Base-by-base conservation (phyloP, 2,797 vertebrate genomes). In the Clamator glandarius region DNA sequence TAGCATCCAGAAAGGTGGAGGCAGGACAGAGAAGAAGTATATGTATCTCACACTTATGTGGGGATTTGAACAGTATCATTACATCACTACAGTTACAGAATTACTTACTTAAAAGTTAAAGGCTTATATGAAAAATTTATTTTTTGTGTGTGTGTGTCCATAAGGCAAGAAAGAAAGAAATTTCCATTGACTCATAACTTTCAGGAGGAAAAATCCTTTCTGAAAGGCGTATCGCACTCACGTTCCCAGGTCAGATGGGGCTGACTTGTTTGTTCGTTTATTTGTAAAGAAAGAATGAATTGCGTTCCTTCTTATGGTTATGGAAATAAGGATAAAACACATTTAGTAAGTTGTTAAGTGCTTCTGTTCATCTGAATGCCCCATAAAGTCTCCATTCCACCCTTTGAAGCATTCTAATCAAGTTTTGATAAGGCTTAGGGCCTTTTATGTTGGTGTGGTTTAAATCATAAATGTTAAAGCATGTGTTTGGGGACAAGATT, bases 331-430 rank as follows among this genome's bases (percentile, higher is more conserved):
- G 16, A 18, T 18, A 46, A 69, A 78, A 46, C 15, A 2, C 4
- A 0, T 74, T 72, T 15, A 50, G 17, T 75, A 33, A n/a, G 19
- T 23, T 79, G 78, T 51, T 21, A 77, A 64, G 16, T 35, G 36
- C 39, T 75, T 66, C 28, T 33, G 0, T 63, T 73, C 2, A 0
- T 64, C 29, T 23, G 50, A 11, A 39, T 28, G 4, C 12, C 51
- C 17, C 54, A 28, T 10, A 5, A 74, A 79, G 12, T 24, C 50
- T 67, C 2, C 23, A 15, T 74, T 77, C 83, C 26, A n/a, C 10
- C 23, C 31, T 84, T 19, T 31, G 33, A 52, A 74, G 17, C 41
- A n/a, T 42, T 36, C 26, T 55, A 52, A 44, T 10, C 28, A 36
- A 42, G 41, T 74, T 85, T 77, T 58, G 25, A 5, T 79, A 31